Base-by-base conservation (phyloP, 2,888 invertebrate genomes). In the Drosophila multiciliata region DNA sequence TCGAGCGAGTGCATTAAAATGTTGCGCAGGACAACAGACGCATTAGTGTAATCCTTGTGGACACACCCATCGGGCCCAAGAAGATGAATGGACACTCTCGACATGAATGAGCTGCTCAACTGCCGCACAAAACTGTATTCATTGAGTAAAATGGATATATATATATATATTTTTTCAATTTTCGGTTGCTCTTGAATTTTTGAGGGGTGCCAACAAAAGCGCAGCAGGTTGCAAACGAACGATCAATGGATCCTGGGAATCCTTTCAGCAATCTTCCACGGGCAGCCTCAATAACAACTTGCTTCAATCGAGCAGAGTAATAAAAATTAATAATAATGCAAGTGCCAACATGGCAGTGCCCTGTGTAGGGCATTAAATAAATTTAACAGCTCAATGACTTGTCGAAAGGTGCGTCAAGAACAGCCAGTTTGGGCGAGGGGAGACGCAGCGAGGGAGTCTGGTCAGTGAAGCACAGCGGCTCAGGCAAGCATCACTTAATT, bases 361-460 rank as follows among this genome's bases (percentile, higher is more conserved):
- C 68, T 73, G 83, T 78, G 87, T 70, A 61, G 54, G 63, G 45
- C 83, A 87, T 89, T 87, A 80, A 87, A 89, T 89, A 89, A 87
- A 89, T 87, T 87, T 81, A 87, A 88, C 90, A 89, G 78, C 88
- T 88, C 75, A 89, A 87, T 89, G 90, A 88, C 81, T 89, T 88
- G 87, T 80, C 90, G 87, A 87, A 87, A 87, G 87, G 83, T 82
- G 76, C 73, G 50, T 61, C 50, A 59, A 61, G 32, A 4, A 33
- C 45, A 48, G 32, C 8, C 17, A n/a, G 26, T 12, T 12, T 9
- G 9, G 9, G 23, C 49, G 15, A 26, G 20, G 4, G 53, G 15
- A 12, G 45, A 20, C 20, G 20, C 45, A 23, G 45, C 7, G 58
- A n/a, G 45, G 9, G 26, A 26, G 20, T 23, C 35, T 49, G 55